phyloP scores from a whole-genome alignment of 2,888 invertebrate species.

The Drosophila quinaria region DNA sequence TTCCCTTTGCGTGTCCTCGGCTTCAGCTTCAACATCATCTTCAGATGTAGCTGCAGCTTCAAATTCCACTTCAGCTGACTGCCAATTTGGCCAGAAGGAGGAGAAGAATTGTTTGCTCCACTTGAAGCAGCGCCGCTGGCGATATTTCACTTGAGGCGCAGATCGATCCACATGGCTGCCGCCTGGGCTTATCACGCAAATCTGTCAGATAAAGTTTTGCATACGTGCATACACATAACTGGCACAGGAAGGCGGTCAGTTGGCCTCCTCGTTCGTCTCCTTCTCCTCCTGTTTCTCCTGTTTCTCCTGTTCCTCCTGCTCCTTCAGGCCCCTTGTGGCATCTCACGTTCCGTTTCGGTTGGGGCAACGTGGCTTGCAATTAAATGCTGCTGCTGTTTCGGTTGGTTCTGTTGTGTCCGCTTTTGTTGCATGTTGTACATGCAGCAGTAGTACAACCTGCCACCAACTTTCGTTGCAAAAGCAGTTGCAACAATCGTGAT shows the following conservation, averaged over 20 bases:
- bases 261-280: not conserved
- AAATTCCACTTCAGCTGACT: conserved; percentile 26
- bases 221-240: conserved; percentile 68
- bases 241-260: conserved; percentile 60
- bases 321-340: conserved; percentile 13
- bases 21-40: conserved; percentile 7
- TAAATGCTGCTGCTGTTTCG: conserved; percentile 55
- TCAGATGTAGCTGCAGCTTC: conserved; percentile 3
- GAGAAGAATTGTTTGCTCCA: conserved; percentile 45
- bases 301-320: not conserved
- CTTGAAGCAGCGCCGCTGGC: conserved; percentile 56
- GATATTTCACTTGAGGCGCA: conserved; percentile 72
- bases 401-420: conserved; percentile 40
- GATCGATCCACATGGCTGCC: conserved; percentile 61
- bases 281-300: not conserved
- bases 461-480: conserved; percentile 56
- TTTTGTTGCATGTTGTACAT: conserved; percentile 65
- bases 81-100: conserved; percentile 66
- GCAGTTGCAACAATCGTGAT: conserved; percentile 67
- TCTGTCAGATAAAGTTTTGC: conserved; percentile 79
- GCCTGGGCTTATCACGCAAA: conserved; percentile 72
- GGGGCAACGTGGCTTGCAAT: conserved; percentile 75
- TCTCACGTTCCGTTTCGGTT: conserved; percentile 60
- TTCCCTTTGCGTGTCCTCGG: conserved; percentile 63
- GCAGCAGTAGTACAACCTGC: conserved; percentile 66